Conservation (phyloP, 2,888 invertebrate genomes). For the Dasysyrphus tricinctus region DNA sequence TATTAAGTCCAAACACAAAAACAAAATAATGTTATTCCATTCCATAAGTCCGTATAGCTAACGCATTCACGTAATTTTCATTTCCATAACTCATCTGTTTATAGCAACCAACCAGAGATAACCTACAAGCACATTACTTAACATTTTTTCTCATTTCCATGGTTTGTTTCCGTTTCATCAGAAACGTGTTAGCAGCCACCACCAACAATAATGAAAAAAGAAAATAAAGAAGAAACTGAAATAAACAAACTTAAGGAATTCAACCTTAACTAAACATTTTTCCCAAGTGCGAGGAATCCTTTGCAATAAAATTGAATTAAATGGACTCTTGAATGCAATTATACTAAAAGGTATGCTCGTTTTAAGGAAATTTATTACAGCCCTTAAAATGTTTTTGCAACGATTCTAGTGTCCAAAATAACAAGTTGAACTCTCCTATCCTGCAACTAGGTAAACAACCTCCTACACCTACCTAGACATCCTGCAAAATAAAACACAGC, state of each 20-base stretch:
- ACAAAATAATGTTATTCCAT: conserved; percentile 5
- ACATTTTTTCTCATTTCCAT: conserved; percentile 69
- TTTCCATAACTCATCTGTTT: conserved; percentile 67
- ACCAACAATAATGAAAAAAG: not conserved
- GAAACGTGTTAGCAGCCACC: conserved; percentile 25
- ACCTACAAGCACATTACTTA: conserved; percentile 61
- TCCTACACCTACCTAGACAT: not conserved
- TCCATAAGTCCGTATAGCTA: not conserved
- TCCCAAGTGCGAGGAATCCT: conserved; percentile 65
- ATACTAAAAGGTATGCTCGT: conserved; percentile 75
- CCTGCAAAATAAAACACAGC: conserved; percentile 2
- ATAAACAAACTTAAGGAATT: conserved; percentile 42
- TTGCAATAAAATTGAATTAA: conserved; percentile 75
- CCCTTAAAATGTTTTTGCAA: conserved; percentile 66
- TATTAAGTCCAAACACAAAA: not conserved
- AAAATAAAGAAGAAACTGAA: not conserved
- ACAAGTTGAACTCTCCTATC: conserved; percentile 24
- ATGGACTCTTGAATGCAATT: conserved; percentile 75
- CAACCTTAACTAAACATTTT: conserved; percentile 55
- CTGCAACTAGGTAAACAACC: conserved; percentile 17
- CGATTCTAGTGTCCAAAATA: conserved; percentile 60
- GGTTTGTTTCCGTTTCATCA: conserved; percentile 46
- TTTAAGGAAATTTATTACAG: conserved; percentile 70
- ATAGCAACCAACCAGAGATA: conserved; percentile 40
- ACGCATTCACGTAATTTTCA: conserved; percentile 70